These are phyloP conservation scores for Mohoua ochrocephala DNA, from an alignment of 2,113 vertebrate genomes.

Conservation along the genomic window DNA sequence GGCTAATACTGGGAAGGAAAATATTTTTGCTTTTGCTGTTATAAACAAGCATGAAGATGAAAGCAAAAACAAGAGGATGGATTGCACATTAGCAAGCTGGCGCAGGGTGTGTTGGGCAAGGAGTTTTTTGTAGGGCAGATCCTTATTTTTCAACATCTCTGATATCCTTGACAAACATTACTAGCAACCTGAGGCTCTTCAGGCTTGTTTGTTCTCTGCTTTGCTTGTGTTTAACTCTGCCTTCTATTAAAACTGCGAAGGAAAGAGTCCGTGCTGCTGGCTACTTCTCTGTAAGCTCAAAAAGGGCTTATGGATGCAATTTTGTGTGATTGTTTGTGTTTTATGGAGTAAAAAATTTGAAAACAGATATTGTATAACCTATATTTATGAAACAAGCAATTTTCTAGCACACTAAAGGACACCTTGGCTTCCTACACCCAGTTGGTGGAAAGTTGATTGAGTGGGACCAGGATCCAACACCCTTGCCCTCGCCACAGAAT, in stretches of 20 bases:
- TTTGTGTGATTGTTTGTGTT: neutral
- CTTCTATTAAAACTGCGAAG: neutral
- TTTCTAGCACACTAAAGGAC: neutral
- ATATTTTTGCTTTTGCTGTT: neutral
- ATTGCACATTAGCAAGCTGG: neutral
- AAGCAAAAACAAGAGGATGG: neutral
- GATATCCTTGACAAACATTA: neutral
- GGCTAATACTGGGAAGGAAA: neutral
- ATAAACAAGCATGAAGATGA: neutral
- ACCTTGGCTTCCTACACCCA: neutral
- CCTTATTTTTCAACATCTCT: neutral
- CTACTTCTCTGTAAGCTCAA: neutral
- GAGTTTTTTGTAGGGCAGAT: neutral
- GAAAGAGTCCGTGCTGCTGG: neutral
- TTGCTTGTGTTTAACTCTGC: neutral
- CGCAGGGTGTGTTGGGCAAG: neutral
- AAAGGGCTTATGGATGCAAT: neutral
- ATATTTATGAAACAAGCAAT: neutral
- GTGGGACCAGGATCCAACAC: neutral
- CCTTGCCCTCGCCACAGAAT: neutral
- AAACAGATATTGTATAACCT: neutral
- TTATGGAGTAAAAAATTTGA: neutral
- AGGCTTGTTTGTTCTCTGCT: neutral
- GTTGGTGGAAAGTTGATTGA: neutral
- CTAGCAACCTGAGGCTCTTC: neutral